Base-by-base conservation (phyloP, 2,113 vertebrate genomes). In the Notothenia coriiceps region DNA sequence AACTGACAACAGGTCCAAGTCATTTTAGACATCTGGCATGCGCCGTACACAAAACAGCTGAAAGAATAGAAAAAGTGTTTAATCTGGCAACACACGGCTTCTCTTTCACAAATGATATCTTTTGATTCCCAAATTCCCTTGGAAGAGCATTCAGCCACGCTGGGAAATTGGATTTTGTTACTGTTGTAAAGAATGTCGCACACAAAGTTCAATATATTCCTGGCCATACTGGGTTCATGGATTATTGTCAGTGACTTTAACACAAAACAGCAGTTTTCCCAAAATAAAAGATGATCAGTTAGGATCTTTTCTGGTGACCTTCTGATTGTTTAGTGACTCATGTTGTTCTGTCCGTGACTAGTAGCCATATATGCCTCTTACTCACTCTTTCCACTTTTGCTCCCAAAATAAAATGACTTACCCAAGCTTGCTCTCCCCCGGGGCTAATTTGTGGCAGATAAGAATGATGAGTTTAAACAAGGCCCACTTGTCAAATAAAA, bases 11-110 rank as follows among this genome's bases (percentile, higher is more conserved):
- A 2, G 51, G 1, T 86, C 77, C 81, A 86, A 85, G 80, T 83
- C 70, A 80, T 77, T 88, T 84, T 54, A 54, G 6, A 67, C 43
- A 63, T 71, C 44, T 87, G 85, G 68, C 80, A 17, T 56, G 64
- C 71, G 68, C 40, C 20, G 44, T 22, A 80, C 54, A 74, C 68
- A 40, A 86, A 86, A 91, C 79, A 87, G 80, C 79, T 87, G 83
- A 86, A 83, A 65, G 81, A 65, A 73, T 71, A 8, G 40, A 40
- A 79, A 67, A 56, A 69, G 59, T 44, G 12, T 80, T 83, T 64
- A 60, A 43, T 52, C 59, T 84, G 79, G 80, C 72, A 82, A 72
- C 44, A 43, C 29, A 15, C 17, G 6, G 52, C 60, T 20, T 76
- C 77, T 20, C 61, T 66, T 59, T 78, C 71, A 59, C 68, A 40